Base-by-base conservation (phyloP, 1,140 invertebrate species). In the Scylla paramamosain region DNA sequence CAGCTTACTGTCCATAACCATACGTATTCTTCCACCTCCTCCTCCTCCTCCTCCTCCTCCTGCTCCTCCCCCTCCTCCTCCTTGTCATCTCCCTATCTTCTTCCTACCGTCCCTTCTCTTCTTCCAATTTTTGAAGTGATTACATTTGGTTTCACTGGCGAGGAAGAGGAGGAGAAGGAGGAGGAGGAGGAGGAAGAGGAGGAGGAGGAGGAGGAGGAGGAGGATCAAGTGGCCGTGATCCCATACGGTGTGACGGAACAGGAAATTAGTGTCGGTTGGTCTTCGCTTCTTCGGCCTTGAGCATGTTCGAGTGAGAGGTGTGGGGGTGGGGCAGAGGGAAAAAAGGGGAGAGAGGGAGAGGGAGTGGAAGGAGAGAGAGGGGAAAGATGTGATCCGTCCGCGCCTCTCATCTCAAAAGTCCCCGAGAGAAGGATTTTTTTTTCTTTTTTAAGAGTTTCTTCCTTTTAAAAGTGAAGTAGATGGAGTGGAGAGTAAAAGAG, bases 11-110 rank as follows among this genome's bases (percentile, higher is more conserved):
- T 32, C 83, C 83, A 86, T 28, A 32, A 86, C 28, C 31, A 32
- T 28, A 86, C n/a, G 12, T 28, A 86, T 86, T 28, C n/a, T 10
- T 86, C 83, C 31, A 6, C 83, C 83, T 86, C 83, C n/a, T 86
- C 83, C 31, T 86, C 83, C 83, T 86, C 83, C 83, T 86, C 67
- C 67, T 77, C 67, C 67, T 77, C 67, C 67, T 77, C 67, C n/a
- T 77, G 6, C 31, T 86, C 83, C 31, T 86, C 83, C 83, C n/a
- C 83, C n/a, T 86, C 83, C 31, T 86, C 83, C 83, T 86, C 83
- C 83, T 86, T n/a, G 12, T 77, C 67, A 12, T 77, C 67, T n/a
- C n/a, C 67, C n/a, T 77, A 12, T n/a, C 31, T 20, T 32, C 31
- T 20, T 14, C 31, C 14, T 32, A 1, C 83, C 12, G 2, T 28